These are phyloP conservation scores for Pomatostomus ruficeps DNA, from an alignment of 2,113 vertebrate genomes.

Conservation along the genomic window DNA sequence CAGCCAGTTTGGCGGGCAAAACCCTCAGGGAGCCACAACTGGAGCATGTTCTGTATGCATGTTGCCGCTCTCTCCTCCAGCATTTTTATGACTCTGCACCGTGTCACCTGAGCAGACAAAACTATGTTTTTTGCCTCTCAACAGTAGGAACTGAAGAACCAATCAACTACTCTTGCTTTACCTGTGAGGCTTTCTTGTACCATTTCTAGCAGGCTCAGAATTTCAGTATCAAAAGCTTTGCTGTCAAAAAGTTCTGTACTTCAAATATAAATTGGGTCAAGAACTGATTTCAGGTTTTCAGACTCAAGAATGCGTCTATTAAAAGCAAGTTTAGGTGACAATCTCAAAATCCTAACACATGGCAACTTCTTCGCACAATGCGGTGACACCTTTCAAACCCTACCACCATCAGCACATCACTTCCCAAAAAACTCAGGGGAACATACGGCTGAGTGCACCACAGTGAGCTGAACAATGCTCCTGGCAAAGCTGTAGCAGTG, in stretches of 20 bases:
- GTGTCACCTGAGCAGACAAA: not conserved
- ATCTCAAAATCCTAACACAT: not conserved
- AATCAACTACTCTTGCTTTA: not conserved
- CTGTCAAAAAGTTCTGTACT: not conserved
- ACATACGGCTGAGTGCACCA: fast-evolving
- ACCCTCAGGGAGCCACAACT: not conserved
- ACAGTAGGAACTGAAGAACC: not conserved
- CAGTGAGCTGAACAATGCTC: not conserved
- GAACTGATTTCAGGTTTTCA: not conserved
- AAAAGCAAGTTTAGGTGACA: not conserved
- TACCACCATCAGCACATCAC: not conserved
- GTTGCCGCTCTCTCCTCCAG: fast-evolving
- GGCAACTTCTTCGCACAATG: fast-evolving
- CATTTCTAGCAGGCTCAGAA: not conserved
- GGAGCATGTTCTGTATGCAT: not conserved
- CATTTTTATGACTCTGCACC: not conserved
- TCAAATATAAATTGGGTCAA: not conserved
- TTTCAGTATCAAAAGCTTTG: not conserved
- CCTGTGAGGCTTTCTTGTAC: not conserved
- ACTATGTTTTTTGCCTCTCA: not conserved
- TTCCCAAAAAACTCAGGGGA: not conserved
- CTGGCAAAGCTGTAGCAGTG: not conserved
- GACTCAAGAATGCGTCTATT: not conserved
- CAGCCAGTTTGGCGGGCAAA: not conserved
- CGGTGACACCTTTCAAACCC: not conserved